These are phyloP conservation scores for human DNA, from an alignment of 2,113 vertebrate species.

Conservation along the genomic window DNA sequence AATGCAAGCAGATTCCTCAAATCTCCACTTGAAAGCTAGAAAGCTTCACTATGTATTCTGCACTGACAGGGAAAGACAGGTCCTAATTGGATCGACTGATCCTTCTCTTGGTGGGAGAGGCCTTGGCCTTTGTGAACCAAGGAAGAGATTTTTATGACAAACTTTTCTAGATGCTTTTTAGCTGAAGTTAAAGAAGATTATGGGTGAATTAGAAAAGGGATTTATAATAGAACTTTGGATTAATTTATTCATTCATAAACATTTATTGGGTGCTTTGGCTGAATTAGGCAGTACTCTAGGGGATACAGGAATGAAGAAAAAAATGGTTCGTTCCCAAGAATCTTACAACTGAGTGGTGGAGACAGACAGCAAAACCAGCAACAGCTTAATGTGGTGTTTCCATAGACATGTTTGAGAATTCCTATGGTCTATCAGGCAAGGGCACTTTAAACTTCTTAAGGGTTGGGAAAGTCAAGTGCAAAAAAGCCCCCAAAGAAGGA, in stretches of 20 bases:
- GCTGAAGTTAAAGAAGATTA: not conserved
- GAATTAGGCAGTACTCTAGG: not conserved
- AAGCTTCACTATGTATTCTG: too few species aligned
- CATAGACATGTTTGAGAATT: not conserved
- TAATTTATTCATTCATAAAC: not conserved
- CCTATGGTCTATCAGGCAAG: not conserved
- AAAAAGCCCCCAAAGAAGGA: not conserved
- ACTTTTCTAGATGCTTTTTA: not conserved
- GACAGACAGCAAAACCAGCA: not conserved
- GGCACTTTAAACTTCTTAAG: not conserved
- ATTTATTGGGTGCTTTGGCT: not conserved
- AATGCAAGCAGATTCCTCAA: not conserved
- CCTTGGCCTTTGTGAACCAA: not conserved
- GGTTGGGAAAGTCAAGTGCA: not conserved
- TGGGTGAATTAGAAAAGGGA: not conserved
- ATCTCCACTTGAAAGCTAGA: not conserved
- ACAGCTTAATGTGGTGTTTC: not conserved
- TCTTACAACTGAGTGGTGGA: not conserved
- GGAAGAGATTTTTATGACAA: not conserved
- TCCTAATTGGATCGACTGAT: not conserved
- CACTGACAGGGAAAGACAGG: not conserved
- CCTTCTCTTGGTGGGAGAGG: not conserved
- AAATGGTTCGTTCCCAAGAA: not conserved
- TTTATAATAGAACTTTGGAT: not conserved
- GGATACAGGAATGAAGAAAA: not conserved